Evolutionary conservation across 2,888 invertebrate species (phyloP), one percentile per base, ranked within the genome.

Genomic region (Heliconius ethilla): DNA sequence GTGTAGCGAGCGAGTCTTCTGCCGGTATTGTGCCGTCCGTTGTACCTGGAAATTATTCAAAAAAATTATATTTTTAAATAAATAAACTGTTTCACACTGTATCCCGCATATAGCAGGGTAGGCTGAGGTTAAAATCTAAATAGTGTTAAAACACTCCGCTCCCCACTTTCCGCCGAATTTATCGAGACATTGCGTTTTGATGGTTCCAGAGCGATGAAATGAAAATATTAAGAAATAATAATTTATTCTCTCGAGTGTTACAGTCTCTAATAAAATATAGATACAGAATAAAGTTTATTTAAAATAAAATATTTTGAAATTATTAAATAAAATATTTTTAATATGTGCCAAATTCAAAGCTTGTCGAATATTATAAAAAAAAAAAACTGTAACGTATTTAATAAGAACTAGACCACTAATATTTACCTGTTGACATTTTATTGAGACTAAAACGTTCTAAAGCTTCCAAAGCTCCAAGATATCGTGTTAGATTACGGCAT

Each of bases 381-480:
- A 62, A n/a, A 5, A 62, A 62, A 13, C 2, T 25, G n/a, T 33
- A 33, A 9, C 33, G 33, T 7, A 33, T 33, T 33, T 62, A 62
- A 62, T 25, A 62, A 25, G 4, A 27, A 62, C 6, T 65, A 65
- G 15, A 2, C 27, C 3, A 65, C 6, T 15, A 29, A 10, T 66
- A 27, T 33, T 63, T 86, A 93, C 93, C 92, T 81, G 89, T 85
- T 0, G 92, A 93, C 84, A 92, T 87, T 85, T 94, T 94, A 83
- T 90, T 92, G 63, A 92, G 84, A 80, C 90, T 91, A 0, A 87
- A 85, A 3, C 92, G 87, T 80, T 94, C 93, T 11, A 87, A 82
- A 0, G 92, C 92, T 79, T 94, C 95, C 59, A 94, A 82, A 0
- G 91, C 89, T 0, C 94, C 94, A 63, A 95, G 86, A 66, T 94